These are phyloP conservation scores for Cavia aperea DNA, from an alignment of 2,113 vertebrate species.

Conservation along the genomic window DNA sequence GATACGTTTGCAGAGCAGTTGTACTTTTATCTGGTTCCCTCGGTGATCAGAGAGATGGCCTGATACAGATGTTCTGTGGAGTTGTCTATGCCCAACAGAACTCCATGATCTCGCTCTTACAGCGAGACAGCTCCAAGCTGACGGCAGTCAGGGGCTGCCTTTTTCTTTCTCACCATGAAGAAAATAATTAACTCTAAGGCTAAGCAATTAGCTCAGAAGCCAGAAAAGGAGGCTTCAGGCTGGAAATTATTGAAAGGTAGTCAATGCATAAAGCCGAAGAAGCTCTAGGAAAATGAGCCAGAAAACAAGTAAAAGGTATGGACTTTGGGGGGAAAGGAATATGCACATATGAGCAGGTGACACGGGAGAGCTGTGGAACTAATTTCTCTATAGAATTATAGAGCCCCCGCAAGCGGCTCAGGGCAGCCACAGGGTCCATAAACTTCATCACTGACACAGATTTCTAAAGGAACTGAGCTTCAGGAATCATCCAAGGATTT, in stretches of 20 bases:
- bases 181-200: conserved; percentile 67
- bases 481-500: neutral
- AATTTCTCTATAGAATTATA: neutral
- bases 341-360: neutral
- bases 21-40: neutral
- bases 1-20: neutral
- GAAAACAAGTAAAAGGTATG: conserved; percentile 55
- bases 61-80: conserved; percentile 23
- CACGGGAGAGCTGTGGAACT: neutral
- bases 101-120: neutral
- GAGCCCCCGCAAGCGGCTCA: neutral
- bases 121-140: conserved; percentile 36
- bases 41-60: neutral
- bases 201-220: conserved; percentile 64
- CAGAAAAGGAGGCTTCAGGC: conserved; percentile 43
- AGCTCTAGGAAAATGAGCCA: conserved; percentile 55
- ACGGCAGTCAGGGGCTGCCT: conserved; percentile 15
- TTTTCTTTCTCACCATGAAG: conserved; percentile 51
- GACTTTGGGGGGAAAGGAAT: neutral
- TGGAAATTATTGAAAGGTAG: conserved; percentile 57
- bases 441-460: neutral
- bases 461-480: neutral
- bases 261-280: conserved; percentile 48
- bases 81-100: conserved; percentile 32
- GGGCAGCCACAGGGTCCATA: fast-evolving